Conservation (phyloP, 2,888 invertebrate species). For the Conomelus anceps region DNA sequence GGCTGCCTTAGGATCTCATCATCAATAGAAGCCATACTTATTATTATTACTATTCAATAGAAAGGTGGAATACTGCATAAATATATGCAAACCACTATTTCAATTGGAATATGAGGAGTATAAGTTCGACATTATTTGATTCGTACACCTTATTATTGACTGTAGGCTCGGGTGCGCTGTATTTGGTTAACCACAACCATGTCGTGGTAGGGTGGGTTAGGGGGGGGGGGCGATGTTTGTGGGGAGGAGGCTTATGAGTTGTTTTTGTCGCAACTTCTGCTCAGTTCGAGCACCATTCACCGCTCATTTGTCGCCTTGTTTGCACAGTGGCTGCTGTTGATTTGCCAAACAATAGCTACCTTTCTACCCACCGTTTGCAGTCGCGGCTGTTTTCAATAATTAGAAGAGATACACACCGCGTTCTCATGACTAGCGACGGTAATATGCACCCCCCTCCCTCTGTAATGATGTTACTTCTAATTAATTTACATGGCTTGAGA, state of each 20-base stretch:
- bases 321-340: not conserved
- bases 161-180: not conserved
- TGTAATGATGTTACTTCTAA: not conserved
- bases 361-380: not conserved
- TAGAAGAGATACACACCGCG: not conserved
- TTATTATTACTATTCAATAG: too few species aligned
- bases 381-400: not conserved
- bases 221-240: not conserved
- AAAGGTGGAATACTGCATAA: too few species aligned
- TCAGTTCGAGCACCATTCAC: too few species aligned
- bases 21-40: too few species aligned
- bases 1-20: too few species aligned
- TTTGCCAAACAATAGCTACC: not conserved
- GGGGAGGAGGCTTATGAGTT: not conserved
- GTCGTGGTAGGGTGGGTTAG: not conserved
- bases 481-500: not conserved
- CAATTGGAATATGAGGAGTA: not conserved
- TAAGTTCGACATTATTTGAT: not conserved
- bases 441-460: not conserved
- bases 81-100: not conserved
- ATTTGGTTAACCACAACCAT: not conserved
- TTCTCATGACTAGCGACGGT: not conserved
- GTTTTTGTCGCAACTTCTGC: not conserved
- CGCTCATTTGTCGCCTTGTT: not conserved
- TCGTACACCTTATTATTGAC: not conserved